Evolutionary conservation across 2,888 invertebrate genomes (phyloP).

Genomic region (Acheta domesticus): DNA sequence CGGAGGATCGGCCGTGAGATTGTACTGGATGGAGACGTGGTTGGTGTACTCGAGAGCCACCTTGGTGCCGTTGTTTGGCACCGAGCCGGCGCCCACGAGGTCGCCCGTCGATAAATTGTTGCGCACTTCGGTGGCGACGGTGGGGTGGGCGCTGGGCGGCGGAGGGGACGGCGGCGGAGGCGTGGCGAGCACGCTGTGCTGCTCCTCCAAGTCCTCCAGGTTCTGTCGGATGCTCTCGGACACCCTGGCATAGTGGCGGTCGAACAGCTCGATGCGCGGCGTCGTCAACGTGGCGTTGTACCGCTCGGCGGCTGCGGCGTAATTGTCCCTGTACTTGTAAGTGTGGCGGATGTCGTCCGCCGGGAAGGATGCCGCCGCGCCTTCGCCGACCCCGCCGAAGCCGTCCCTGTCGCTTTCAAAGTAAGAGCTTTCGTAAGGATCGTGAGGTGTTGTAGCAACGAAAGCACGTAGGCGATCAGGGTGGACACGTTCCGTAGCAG

Average conservation of each 20-base stretch:
- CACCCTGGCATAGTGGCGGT: slow-evolving; percentile 54
- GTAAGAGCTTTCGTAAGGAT: slow-evolving; percentile 18
- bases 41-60: slow-evolving; percentile 42
- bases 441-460: not conserved
- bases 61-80: slow-evolving; percentile 39
- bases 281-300: slow-evolving; percentile 49
- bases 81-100: slow-evolving; percentile 40
- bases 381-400: slow-evolving; percentile 20
- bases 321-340: slow-evolving; percentile 11
- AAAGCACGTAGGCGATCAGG: not conserved
- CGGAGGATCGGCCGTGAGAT: slow-evolving; percentile 18
- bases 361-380: not conserved
- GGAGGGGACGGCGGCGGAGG: slow-evolving; percentile 39
- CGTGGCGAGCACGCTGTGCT: not conserved
- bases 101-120: not conserved
- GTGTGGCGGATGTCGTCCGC: slow-evolving; percentile 5
- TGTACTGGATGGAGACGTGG: slow-evolving; percentile 34
- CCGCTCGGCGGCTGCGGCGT: not conserved
- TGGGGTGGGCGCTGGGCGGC: slow-evolving; percentile 39
- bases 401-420: slow-evolving; percentile 12
- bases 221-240: slow-evolving; percentile 55
- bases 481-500: not conserved
- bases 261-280: slow-evolving; percentile 55
- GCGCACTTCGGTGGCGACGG: not conserved
- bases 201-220: slow-evolving; percentile 44